A percentile compares a stretch with the other conserved stretches of the same genome.
These are phyloP conservation scores for Thumatha senex DNA, from an alignment of 2,888 invertebrate species.

Conservation along the genomic window DNA sequence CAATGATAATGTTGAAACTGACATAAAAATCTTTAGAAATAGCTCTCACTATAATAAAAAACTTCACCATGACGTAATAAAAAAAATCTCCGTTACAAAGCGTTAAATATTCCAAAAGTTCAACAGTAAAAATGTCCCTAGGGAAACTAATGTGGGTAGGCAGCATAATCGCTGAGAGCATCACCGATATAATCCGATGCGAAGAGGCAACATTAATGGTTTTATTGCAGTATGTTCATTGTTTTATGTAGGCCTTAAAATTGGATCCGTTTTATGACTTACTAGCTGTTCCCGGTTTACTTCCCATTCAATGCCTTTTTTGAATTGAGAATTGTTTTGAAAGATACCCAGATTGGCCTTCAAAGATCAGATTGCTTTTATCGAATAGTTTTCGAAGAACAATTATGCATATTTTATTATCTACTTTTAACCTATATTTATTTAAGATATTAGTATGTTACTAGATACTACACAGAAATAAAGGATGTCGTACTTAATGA, in stretches of 20 bases:
- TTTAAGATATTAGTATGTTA: too few species aligned
- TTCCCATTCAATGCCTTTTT: too few species aligned
- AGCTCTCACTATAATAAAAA: conserved; percentile 67
- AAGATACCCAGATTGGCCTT: too few species aligned
- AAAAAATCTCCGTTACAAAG: conserved; percentile 62
- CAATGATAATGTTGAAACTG: conserved; percentile 60
- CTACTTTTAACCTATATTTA: too few species aligned
- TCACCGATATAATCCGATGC: conserved; percentile 8
- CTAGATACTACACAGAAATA: too few species aligned
- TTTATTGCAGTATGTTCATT: conserved; percentile 31
- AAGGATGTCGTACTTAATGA: too few species aligned
- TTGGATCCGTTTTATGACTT: background rate
- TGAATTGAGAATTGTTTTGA: too few species aligned
- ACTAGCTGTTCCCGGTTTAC: background rate
- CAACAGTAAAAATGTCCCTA: conserved; percentile 60
- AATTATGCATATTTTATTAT: too few species aligned
- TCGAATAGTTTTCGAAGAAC: too few species aligned
- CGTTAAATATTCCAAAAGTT: conserved; percentile 72
- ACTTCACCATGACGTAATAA: conserved; percentile 69
- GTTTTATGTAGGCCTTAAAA: conserved; percentile 12
- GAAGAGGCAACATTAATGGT: conserved; percentile 12
- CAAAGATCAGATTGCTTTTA: too few species aligned
- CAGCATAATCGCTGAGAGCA: conserved; percentile 15
- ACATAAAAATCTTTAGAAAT: conserved; percentile 68
- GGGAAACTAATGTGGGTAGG: conserved; percentile 46